Percentiles rank a stretch among this genome's conserved stretches.
These are phyloP conservation scores for Alaudala cheleensis DNA, from an alignment of 2,113 vertebrate species.

Conservation along the genomic window DNA sequence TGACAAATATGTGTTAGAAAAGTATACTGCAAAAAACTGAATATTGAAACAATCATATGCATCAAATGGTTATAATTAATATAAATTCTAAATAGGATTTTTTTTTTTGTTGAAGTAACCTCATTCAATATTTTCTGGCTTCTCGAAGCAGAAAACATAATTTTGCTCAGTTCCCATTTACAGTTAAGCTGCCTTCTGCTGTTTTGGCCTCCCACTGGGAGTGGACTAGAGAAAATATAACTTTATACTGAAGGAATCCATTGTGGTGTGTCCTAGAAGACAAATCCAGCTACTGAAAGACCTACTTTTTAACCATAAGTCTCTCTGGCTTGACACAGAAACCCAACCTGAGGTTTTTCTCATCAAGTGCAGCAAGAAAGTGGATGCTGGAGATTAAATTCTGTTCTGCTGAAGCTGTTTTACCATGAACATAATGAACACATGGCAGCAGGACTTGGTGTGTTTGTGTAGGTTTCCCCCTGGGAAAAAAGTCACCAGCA, in stretches of 20 bases:
- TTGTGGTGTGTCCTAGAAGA: neutral
- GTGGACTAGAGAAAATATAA: neutral
- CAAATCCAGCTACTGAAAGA: neutral
- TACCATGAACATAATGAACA: neutral
- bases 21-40: neutral
- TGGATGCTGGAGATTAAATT: neutral
- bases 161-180: neutral
- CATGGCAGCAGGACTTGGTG: neutral
- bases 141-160: neutral
- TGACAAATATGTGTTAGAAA: neutral
- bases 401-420: neutral
- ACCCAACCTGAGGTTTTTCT: accelerated
- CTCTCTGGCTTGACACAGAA: neutral
- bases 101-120: neutral
- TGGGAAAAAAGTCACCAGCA: neutral
- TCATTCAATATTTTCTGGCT: neutral
- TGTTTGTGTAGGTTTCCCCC: neutral
- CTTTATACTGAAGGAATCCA: neutral
- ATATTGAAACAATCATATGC: neutral
- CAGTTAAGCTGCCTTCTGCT: neutral
- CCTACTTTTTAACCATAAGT: neutral
- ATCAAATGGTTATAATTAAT: neutral
- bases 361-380: neutral
- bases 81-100: neutral
- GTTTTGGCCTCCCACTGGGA: neutral